Evolutionary conservation across 2,888 invertebrate genomes (phyloP).

Genomic region (Chloroclysta siterata): DNA sequence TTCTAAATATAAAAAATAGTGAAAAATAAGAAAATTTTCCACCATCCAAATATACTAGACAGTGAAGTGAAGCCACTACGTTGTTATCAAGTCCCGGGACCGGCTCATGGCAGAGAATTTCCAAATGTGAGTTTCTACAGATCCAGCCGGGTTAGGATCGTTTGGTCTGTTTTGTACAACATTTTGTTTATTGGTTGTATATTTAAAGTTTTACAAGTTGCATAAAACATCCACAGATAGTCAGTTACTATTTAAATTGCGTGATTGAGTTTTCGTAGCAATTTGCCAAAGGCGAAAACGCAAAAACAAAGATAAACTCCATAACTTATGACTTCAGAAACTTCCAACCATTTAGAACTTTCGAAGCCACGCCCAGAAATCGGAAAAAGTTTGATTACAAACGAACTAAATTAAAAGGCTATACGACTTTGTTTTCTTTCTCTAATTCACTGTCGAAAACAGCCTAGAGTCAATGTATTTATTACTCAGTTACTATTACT

Average conservation of each 20-base stretch:
- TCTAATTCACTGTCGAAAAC: not conserved
- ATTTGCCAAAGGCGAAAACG: slow-evolving; percentile 33
- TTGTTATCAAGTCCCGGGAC: too few relatives aligned
- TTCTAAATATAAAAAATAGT: too few relatives aligned
- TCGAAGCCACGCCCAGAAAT: slow-evolving; percentile 36
- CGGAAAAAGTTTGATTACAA: slow-evolving; percentile 45
- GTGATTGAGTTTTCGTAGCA: slow-evolving; percentile 34
- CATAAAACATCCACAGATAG: not conserved
- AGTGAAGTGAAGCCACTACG: too few relatives aligned
- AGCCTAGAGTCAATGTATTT: not conserved
- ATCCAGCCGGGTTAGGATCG: too few relatives aligned
- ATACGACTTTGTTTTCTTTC: slow-evolving; percentile 17
- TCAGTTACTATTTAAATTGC: slow-evolving; percentile 24
- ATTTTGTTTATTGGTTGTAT: too few relatives aligned
- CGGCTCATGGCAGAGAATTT: too few relatives aligned
- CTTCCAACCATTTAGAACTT: slow-evolving; percentile 38
- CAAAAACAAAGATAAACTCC: slow-evolving; percentile 42
- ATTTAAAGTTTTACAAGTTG: not conserved
- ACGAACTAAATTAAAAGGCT: slow-evolving; percentile 33
- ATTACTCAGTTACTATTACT: too few relatives aligned
- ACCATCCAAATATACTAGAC: too few relatives aligned
- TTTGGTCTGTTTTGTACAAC: too few relatives aligned
- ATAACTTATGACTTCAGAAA: slow-evolving; percentile 39
- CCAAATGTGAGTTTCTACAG: too few relatives aligned
- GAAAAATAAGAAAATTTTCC: too few relatives aligned